Evolutionary conservation across 2,113 vertebrate genomes (phyloP).

Genomic region (Ranitomeya imitator): DNA sequence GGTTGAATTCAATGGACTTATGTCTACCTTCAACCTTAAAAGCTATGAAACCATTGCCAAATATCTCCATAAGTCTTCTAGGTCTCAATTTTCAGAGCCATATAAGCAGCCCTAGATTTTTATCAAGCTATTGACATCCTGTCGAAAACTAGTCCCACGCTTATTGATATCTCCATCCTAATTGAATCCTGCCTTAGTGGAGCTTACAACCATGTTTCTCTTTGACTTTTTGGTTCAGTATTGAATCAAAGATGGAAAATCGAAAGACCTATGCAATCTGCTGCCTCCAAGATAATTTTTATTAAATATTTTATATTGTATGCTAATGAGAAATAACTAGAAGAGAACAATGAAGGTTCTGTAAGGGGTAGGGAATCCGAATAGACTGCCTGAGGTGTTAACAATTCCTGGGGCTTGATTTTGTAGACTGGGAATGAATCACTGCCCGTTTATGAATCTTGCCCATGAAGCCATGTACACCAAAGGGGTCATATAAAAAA

Average conservation of each 20-base stretch:
- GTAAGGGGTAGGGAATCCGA: background rate
- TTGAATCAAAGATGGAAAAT: background rate
- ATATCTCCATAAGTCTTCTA: no score
- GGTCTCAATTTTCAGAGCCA: no score
- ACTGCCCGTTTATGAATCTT: background rate
- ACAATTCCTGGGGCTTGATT: background rate
- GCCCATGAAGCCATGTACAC: background rate
- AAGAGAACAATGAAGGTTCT: background rate
- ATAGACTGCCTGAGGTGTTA: background rate
- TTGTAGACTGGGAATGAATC: background rate
- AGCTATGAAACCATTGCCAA: no score
- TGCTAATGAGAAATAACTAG: background rate
- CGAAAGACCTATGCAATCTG: background rate
- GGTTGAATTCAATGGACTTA: no score
- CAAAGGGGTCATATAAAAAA: background rate
- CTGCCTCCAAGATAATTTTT: background rate
- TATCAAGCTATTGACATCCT: background rate
- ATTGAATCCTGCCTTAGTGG: background rate
- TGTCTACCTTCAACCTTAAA: no score
- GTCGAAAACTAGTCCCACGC: background rate
- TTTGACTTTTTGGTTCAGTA: background rate
- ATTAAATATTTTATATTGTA: background rate
- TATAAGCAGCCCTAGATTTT: no score
- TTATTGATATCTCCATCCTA: background rate
- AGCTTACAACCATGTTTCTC: background rate